These are phyloP conservation scores for Psix sp. DNA, from an alignment of 1,140 invertebrate genomes.

Conservation along the genomic window DNA sequence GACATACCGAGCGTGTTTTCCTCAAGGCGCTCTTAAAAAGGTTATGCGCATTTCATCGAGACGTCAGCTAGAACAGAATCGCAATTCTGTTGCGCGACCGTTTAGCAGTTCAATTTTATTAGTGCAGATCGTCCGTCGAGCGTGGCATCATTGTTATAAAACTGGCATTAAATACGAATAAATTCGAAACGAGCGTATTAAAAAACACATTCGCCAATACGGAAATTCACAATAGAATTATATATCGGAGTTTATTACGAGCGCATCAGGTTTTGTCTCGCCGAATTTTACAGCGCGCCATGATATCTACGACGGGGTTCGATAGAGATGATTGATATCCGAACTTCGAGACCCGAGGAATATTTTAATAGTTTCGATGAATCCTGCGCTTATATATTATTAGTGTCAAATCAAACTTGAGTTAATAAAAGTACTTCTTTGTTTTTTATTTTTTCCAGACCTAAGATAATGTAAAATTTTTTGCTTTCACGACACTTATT, in stretches of 20 bases:
- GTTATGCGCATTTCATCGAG: conserved; percentile 25
- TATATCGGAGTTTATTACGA: conserved; percentile 31
- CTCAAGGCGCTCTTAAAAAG: conserved; percentile 33
- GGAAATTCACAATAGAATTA: conserved; percentile 50
- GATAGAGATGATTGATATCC: too few relatives aligned
- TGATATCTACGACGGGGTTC: too few relatives aligned
- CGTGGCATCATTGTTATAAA: conserved; percentile 46
- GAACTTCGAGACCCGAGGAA: too few relatives aligned
- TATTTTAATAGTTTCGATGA: too few relatives aligned
- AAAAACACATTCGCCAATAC: conserved; percentile 30
- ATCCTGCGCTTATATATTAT: too few relatives aligned
- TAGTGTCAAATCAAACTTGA: too few relatives aligned
- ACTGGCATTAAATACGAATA: conserved; percentile 48
- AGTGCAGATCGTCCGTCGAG: conserved; percentile 27
- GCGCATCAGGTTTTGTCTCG: conserved; percentile 26
- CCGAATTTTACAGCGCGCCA: conserved; percentile 26
- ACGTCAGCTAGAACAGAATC: conserved; percentile 35
- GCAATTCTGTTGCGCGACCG: conserved; percentile 38
- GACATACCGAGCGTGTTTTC: conserved; percentile 52
- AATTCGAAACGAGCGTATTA: conserved; percentile 39
- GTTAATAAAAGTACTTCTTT: too few relatives aligned
- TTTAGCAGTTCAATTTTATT: conserved; percentile 37
- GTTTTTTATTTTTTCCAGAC: too few relatives aligned
- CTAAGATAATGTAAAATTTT: too few relatives aligned
- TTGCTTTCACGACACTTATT: too few relatives aligned